Evolutionary conservation across 2,888 invertebrate species (phyloP), one percentile per base, ranked within the genome.

Genomic region (Plebejus anna): DNA sequence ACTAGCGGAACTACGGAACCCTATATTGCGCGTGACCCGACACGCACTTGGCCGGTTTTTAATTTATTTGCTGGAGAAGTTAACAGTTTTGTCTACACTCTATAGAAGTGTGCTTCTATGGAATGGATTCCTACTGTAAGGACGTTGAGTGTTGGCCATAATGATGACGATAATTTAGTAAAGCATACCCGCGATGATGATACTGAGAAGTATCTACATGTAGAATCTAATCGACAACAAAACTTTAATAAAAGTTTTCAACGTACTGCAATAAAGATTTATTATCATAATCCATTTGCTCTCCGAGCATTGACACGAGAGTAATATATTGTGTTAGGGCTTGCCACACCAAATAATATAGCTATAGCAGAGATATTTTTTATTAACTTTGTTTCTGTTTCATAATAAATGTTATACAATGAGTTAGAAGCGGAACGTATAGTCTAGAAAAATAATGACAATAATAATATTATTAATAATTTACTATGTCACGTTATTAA

Each of bases 281-380:
- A 78, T 72, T 47, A 22, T 55, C n/a, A 59, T 66, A 75, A 78
- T 78, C 75, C 73, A 78, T 76, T 76, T 78, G 77, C 76, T 76
- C 78, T 72, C 61, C 38, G 36, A 76, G 70, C 76, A 70, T 57
- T 71, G 61, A 79, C 76, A 75, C 57, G 36, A 77, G 61, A 76
- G 75, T 79, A 78, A 79, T 78, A 78, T 76, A 76, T 79, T 75
- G 55, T 51, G 13, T 73, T 32, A 32, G 51, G 51, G 2, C 32
- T 51, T 32, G 73, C 7, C 32, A 73, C 73, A 73, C 73, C 22
- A 28, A 4, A 4, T 9, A 22, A 11, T 9, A 4, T 28, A 22
- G 51, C 72, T 47, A 72, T 22, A 47, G n/a, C 38, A 4, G 42
- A 42, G 66, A 66, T 66, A 66, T 32, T 0, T 59, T 6, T 59